Evolutionary conservation across 2,113 vertebrate species (phyloP).

Genomic region (Mus spicilegus): DNA sequence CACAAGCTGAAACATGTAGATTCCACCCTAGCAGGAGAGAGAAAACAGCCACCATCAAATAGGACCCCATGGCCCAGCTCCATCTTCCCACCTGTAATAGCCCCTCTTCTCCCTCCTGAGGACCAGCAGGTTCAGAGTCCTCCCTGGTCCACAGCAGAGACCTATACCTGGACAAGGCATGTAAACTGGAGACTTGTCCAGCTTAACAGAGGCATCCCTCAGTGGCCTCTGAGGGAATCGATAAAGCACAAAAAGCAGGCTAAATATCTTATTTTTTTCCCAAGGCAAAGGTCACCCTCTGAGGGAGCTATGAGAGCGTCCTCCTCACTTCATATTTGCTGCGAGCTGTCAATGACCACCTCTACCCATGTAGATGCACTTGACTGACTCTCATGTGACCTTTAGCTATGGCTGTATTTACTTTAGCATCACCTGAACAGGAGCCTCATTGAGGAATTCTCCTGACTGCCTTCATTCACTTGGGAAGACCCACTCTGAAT

Average conservation of each 20-base stretch:
- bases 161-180: no score
- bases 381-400: background rate
- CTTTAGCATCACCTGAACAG: background rate
- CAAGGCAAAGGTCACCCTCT: background rate
- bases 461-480: background rate
- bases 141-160: background rate
- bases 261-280: background rate
- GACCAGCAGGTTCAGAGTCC: background rate
- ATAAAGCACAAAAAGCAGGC: background rate
- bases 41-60: background rate
- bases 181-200: background rate
- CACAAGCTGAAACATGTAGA: slow-evolving; percentile 95
- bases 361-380: background rate
- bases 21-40: slow-evolving; percentile 88
- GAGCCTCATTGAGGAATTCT: background rate
- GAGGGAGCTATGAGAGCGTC: background rate
- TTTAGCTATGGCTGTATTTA: background rate
- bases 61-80: background rate
- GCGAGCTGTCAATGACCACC: background rate
- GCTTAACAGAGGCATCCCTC: background rate
- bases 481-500: background rate
- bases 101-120: background rate
- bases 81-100: background rate
- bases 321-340: background rate
- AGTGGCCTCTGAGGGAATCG: background rate